Percentiles rank a stretch among this genome's conserved stretches.
Conservation (phyloP, 2,888 invertebrate species). For the Diarsia brunnea region DNA sequence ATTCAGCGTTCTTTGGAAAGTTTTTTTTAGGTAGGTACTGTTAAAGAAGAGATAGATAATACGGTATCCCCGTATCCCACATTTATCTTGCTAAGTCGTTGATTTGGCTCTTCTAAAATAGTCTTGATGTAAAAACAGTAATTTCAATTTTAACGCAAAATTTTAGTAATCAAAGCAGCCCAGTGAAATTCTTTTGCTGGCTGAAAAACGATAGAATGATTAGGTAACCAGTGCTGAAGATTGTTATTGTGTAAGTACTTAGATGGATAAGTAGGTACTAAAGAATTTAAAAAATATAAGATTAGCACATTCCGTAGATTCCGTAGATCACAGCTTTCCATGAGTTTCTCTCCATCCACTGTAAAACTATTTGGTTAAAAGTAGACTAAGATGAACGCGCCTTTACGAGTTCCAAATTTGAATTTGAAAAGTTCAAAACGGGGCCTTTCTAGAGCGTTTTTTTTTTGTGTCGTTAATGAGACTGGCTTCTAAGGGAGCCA, state of each 20-base stretch:
- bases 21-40: neutral
- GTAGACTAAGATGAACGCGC: constrained; percentile 60
- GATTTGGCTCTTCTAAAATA: neutral
- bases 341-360: neutral
- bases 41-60: neutral
- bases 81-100: neutral
- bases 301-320: neutral
- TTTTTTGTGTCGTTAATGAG: constrained; percentile 80
- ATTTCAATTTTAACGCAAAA: neutral
- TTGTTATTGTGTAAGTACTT: no score
- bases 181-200: neutral
- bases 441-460: constrained; percentile 83
- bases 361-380: neutral
- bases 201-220: neutral
- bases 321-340: neutral
- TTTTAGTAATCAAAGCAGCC: neutral
- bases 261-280: neutral
- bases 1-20: neutral
- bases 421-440: constrained; percentile 86
- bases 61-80: neutral
- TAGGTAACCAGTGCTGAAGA: no score
- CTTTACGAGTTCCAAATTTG: constrained; percentile 83
- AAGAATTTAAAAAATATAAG: neutral
- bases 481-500: constrained; percentile 85
- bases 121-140: neutral